Conservation (phyloP, 2,888 invertebrate genomes). For the Sepioteuthis lessoniana region DNA sequence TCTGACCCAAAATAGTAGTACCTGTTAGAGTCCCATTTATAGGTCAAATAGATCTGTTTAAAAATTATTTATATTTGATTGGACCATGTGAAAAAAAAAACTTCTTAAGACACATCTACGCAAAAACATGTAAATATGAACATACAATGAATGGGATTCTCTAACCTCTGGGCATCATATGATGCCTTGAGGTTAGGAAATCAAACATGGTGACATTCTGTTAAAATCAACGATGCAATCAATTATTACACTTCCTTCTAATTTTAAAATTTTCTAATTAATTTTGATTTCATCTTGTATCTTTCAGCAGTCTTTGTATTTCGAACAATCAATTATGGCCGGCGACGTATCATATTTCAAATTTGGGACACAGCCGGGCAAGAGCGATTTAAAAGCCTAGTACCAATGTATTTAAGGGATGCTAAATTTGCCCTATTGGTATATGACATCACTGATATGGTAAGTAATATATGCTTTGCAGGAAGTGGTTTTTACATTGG, state of each 20-base stretch:
- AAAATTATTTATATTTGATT: no score
- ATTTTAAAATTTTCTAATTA: background rate
- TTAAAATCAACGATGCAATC: no score
- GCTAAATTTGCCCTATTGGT: constrained; percentile 61
- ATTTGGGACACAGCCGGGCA: constrained; percentile 68
- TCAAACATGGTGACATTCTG: no score
- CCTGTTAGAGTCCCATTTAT: no score
- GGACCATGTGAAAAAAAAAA: no score
- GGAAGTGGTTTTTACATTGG: background rate
- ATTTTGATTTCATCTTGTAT: background rate
- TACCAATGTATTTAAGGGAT: constrained; percentile 63
- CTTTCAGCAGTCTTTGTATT: constrained; percentile 43
- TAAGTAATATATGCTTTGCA: constrained; percentile 50
- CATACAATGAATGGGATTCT: no score
- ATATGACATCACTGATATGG: constrained; percentile 62
- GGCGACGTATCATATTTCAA: constrained; percentile 54
- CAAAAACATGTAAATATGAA: no score
- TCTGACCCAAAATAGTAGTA: no score
- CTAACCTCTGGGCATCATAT: no score
- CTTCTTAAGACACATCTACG: no score
- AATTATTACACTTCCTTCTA: background rate
- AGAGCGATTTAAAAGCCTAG: constrained; percentile 61
- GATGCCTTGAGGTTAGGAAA: no score
- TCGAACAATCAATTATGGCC: background rate
- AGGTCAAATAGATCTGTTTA: no score